Evolutionary conservation across 2,113 vertebrate genomes (phyloP).

Genomic region (Budorcas taxicolor): DNA sequence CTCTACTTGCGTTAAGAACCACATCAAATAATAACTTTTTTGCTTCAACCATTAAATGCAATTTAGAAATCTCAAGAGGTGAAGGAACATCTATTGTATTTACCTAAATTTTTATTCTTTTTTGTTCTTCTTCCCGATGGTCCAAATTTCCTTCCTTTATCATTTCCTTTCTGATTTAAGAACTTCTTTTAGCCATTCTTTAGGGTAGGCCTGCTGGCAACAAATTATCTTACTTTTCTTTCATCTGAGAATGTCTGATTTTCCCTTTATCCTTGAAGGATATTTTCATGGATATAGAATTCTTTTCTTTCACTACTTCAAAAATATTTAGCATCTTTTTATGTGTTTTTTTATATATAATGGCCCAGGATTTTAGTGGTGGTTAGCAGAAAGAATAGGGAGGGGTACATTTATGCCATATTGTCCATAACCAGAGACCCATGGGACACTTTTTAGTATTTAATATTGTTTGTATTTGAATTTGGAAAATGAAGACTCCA

Average conservation of each 20-base stretch:
- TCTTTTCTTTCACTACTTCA: neutral
- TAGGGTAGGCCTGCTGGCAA: neutral
- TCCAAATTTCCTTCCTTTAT: neutral
- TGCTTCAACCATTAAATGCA: neutral
- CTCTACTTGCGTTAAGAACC: neutral
- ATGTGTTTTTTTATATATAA: neutral
- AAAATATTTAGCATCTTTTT: neutral
- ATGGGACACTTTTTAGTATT: neutral
- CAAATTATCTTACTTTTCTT: neutral
- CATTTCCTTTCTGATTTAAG: neutral
- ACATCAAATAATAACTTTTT: neutral
- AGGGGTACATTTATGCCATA: neutral
- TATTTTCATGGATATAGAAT: neutral
- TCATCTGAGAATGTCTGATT: neutral
- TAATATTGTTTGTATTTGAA: constrained; percentile 3
- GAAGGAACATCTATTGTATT: neutral
- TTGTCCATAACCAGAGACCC: neutral
- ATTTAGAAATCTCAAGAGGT: neutral
- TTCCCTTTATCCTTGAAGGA: neutral
- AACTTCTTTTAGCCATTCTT: neutral
- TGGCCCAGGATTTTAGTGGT: neutral
- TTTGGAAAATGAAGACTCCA: neutral
- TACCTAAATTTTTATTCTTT: neutral
- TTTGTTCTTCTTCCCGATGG: neutral
- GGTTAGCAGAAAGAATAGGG: neutral